phyloP scores from a whole-genome alignment of 2,797 vertebrate species.

The Hapalemur alaotrensis region DNA sequence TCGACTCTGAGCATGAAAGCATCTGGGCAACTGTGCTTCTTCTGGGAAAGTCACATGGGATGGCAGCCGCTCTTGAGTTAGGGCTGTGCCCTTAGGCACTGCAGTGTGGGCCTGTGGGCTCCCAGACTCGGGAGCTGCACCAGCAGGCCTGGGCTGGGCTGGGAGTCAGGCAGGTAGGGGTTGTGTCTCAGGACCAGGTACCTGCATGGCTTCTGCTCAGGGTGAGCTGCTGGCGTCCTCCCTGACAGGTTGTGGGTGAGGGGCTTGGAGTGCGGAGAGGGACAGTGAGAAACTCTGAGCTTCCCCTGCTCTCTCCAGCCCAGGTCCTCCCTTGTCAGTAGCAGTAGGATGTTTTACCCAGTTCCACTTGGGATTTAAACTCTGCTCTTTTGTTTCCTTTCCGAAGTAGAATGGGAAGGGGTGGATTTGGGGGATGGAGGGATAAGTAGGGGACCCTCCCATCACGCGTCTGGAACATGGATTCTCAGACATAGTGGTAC shows the following conservation, averaged over 20 bases:
- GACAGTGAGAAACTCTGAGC: neutral
- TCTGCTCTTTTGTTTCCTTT: neutral
- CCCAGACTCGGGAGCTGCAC: neutral
- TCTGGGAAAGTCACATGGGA: neutral
- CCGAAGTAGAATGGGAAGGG: neutral
- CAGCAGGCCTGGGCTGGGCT: neutral
- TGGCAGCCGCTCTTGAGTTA: neutral
- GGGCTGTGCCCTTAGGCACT: neutral
- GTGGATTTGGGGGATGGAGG: no score
- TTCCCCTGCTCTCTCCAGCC: neutral
- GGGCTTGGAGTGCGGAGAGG: neutral
- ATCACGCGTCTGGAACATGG: neutral
- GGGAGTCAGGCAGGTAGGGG: no score
- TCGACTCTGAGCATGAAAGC: neutral
- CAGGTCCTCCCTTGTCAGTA: no score
- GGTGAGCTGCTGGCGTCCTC: fast-evolving
- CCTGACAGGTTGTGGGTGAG: neutral
- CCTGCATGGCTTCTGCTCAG: fast-evolving
- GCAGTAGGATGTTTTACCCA: neutral
- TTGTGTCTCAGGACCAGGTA: neutral
- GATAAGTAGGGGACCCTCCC: neutral
- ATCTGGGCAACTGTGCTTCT: neutral
- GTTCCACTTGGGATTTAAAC: fast-evolving
- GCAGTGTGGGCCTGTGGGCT: neutral
- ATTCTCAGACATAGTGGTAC: neutral